Percentiles rank a stretch among this genome's conserved stretches.
Conservation (phyloP, 1,140 invertebrate species). For the Cataglyphis hispanica region DNA sequence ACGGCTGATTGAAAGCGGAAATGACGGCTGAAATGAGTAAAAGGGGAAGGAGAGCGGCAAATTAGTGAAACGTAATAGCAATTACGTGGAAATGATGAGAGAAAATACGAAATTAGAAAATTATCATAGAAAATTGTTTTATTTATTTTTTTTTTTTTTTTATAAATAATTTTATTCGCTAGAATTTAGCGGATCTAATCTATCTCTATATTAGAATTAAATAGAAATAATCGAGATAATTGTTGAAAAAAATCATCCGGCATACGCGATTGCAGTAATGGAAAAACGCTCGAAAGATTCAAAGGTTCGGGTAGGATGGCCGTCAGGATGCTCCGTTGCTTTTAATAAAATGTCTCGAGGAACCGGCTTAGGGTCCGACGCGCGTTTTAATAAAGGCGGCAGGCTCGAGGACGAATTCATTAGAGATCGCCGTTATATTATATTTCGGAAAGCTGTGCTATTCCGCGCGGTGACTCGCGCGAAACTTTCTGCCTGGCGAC, state of each 20-base stretch:
- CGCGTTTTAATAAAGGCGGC: slow-evolving; percentile 63
- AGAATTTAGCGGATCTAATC: neutral
- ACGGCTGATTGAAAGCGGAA: slow-evolving; percentile 55
- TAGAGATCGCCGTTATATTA: slow-evolving; percentile 68
- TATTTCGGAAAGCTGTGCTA: slow-evolving; percentile 30
- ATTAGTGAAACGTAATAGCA: slow-evolving; percentile 44
- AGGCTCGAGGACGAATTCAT: slow-evolving; percentile 64
- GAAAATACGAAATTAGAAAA: slow-evolving; percentile 27
- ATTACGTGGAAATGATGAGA: slow-evolving; percentile 4
- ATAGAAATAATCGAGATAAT: neutral
- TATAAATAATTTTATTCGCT: neutral
- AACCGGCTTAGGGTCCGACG: slow-evolving; percentile 57
- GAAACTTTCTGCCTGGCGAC: slow-evolving; percentile 61
- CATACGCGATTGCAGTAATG: neutral
- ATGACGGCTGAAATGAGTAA: slow-evolving; percentile 51
- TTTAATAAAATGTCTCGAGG: slow-evolving; percentile 62
- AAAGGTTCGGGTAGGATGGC: slow-evolving; percentile 47
- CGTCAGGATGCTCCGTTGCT: slow-evolving; percentile 47
- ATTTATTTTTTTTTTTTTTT: too few relatives aligned
- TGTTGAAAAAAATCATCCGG: neutral
- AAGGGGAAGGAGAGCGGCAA: slow-evolving; percentile 10
- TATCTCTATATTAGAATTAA: neutral
- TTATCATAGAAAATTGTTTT: slow-evolving; percentile 9
- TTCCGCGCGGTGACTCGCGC: slow-evolving; percentile 66
- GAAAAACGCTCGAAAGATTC: slow-evolving; percentile 31